phyloP scores from a whole-genome alignment of 2,113 vertebrate genomes.

The Malurus melanocephalus region DNA sequence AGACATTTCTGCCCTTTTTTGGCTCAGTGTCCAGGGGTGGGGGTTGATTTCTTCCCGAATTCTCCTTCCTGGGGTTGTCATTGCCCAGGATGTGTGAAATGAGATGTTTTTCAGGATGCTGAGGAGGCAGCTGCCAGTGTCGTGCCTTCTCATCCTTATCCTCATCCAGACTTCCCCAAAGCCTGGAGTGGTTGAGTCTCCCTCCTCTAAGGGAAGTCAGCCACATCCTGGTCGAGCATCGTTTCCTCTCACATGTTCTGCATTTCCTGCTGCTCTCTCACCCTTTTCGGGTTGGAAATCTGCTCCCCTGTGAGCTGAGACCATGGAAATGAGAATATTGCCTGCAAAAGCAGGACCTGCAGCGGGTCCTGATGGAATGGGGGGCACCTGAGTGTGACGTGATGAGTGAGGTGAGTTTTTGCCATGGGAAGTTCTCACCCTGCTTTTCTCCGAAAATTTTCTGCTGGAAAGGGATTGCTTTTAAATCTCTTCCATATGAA shows the following conservation, averaged over 20 bases:
- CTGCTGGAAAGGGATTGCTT: not conserved
- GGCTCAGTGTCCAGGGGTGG: not conserved
- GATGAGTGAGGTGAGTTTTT: not conserved
- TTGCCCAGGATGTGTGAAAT: not conserved
- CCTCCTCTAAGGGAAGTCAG: not conserved
- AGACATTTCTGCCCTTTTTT: not conserved
- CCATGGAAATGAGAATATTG: not conserved
- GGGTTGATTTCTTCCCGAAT: not conserved
- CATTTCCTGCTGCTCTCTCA: constrained; percentile 6
- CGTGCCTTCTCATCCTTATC: not conserved
- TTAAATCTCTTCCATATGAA: not conserved
- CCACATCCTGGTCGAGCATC: not conserved
- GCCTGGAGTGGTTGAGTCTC: not conserved
- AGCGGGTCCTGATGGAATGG: not conserved
- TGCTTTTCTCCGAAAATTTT: not conserved
- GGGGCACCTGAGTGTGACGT: not conserved
- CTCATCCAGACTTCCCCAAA: not conserved
- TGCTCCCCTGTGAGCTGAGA: not conserved
- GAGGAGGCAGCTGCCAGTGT: not conserved
- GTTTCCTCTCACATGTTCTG: not conserved
- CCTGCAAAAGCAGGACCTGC: not conserved
- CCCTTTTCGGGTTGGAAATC: not conserved
- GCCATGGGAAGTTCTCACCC: not conserved
- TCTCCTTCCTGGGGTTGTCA: not conserved
- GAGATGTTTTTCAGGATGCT: not conserved